A percentile compares a stretch with the other conserved stretches of the same genome.
Conservation (phyloP, 2,888 invertebrate species). For the Kryphioiulus occultus region DNA sequence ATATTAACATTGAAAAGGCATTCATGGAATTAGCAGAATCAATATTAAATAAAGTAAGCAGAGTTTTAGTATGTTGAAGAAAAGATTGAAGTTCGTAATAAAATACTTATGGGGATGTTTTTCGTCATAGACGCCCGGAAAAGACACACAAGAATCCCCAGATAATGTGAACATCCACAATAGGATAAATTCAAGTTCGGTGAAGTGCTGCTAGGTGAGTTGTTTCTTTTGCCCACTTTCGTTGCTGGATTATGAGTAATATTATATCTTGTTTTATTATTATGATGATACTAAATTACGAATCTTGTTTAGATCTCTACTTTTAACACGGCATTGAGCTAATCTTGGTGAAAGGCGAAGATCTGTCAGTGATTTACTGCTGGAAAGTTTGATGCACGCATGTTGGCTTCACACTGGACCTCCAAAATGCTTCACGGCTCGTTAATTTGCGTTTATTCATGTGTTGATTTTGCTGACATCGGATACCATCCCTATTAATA, state of each 20-base stretch:
- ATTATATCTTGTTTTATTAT: too few species aligned
- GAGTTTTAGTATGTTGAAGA: not conserved
- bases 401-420: constrained; percentile 5
- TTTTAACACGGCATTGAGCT: not conserved
- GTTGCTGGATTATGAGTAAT: too few species aligned
- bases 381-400: not conserved
- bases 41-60: constrained; percentile 78
- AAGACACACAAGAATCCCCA: constrained; percentile 43
- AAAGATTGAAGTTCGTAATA: not conserved
- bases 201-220: constrained; percentile 49
- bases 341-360: constrained; percentile 5
- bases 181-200: not conserved
- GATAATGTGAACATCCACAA: constrained; percentile 41
- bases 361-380: not conserved
- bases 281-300: too few species aligned
- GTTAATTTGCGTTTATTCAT: constrained; percentile 5
- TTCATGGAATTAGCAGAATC: constrained; percentile 95
- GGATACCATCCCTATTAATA: constrained; percentile 5
- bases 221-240: not conserved
- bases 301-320: not conserved
- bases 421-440: not conserved
- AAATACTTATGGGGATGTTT: not conserved
- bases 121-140: constrained; percentile 48
- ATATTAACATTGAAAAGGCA: constrained; percentile 95
- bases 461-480: not conserved